Conservation (phyloP, 2,113 vertebrate genomes). For the Raphicerus campestris region DNA sequence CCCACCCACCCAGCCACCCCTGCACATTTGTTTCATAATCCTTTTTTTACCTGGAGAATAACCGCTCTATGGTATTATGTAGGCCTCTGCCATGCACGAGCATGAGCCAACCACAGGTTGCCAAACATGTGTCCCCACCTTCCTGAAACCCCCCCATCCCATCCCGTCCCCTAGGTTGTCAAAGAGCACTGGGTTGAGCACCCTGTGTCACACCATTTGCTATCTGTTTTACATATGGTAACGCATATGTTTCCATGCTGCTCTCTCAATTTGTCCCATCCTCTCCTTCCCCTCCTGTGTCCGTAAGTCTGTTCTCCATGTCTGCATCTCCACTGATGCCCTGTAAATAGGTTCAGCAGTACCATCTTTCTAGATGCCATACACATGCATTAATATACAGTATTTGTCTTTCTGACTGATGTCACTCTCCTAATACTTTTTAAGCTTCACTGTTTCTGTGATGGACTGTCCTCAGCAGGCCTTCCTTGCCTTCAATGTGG, state of each 20-base stretch:
- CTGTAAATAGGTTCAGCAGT: not conserved
- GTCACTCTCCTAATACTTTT: not conserved
- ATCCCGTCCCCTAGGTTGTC: not conserved
- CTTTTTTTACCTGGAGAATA: not conserved
- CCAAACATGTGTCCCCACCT: not conserved
- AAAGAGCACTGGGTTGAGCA: not conserved
- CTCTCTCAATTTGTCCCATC: not conserved
- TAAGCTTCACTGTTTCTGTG: not conserved
- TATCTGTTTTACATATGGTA: rapidly evolving
- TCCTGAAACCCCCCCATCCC: not conserved
- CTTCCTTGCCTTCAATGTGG: not conserved
- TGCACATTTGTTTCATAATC: not conserved
- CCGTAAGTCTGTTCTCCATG: not conserved
- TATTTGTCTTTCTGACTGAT: not conserved
- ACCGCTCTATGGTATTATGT: not conserved
- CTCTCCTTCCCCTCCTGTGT: not conserved
- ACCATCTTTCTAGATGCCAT: not conserved
- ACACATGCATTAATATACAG: not conserved
- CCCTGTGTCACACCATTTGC: not conserved
- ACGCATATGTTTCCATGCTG: rapidly evolving
- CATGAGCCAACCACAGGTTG: not conserved
- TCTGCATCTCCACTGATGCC: not conserved
- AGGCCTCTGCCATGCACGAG: not conserved
- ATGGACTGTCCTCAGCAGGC: not conserved
- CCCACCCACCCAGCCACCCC: no score